Conservation (phyloP, 2,888 invertebrate species). For the Electrophaes corylata region DNA sequence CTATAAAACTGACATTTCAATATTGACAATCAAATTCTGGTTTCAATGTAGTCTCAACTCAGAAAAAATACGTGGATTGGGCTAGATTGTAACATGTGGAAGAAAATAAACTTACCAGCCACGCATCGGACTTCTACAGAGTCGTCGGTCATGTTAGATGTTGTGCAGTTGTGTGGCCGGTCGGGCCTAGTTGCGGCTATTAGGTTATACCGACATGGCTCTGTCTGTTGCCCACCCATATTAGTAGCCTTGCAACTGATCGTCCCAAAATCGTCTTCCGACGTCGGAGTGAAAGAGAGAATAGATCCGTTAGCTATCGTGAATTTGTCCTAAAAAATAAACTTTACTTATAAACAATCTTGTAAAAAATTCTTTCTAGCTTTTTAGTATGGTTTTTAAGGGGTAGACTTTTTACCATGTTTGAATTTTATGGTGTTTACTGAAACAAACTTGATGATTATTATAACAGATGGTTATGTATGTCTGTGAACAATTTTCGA, state of each 20-base stretch:
- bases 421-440: no score
- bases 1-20: no score
- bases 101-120: constrained; percentile 77
- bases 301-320: constrained; percentile 85
- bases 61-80: no score
- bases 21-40: no score
- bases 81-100: no score
- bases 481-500: no score
- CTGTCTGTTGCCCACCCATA: constrained; percentile 88
- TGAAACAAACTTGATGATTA: no score
- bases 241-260: constrained; percentile 90
- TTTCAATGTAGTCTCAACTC: no score
- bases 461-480: no score
- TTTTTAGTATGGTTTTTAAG: no score
- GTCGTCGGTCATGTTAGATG: constrained; percentile 90
- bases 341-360: neutral
- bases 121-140: constrained; percentile 89
- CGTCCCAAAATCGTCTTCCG: constrained; percentile 90
- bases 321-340: constrained; percentile 78
- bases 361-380: neutral
- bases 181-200: constrained; percentile 56
- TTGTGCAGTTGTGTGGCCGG: constrained; percentile 88
- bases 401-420: no score
- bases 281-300: constrained; percentile 89
- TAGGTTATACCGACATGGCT: constrained; percentile 89